Conservation (phyloP, 2,113 vertebrate genomes). For the Eolophus roseicapilla region DNA sequence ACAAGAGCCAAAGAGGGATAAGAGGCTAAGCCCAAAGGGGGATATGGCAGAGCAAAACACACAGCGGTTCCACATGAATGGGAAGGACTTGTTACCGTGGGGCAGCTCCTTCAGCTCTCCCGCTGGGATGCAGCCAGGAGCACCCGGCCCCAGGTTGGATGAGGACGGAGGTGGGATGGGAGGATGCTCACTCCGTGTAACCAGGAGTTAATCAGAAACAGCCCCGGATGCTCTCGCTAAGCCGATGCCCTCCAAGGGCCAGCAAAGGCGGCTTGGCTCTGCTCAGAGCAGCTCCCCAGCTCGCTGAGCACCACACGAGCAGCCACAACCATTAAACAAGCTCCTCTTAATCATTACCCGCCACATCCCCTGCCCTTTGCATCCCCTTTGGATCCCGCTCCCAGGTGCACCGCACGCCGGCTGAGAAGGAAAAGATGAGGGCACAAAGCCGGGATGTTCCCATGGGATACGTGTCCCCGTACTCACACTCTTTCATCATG, state of each 20-base stretch:
- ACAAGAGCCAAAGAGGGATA: neutral
- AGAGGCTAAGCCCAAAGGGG: neutral
- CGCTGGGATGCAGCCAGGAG: neutral
- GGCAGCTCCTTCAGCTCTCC: neutral
- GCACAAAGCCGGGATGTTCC: neutral
- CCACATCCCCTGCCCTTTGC: neutral
- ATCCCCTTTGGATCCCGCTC: rapidly evolving
- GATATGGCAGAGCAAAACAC: rapidly evolving
- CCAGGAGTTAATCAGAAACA: neutral
- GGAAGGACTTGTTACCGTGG: rapidly evolving
- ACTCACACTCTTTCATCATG: conserved; percentile 99
- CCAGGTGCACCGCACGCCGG: rapidly evolving
- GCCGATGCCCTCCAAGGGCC: neutral
- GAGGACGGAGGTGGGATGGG: neutral
- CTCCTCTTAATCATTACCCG: neutral
- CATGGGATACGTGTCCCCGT: neutral
- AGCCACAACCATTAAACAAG: neutral
- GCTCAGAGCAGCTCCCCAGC: rapidly evolving
- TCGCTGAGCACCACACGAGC: rapidly evolving
- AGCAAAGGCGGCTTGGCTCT: neutral
- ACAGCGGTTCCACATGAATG: rapidly evolving
- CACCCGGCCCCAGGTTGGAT: neutral
- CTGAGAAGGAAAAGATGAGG: rapidly evolving
- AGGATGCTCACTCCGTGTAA: rapidly evolving
- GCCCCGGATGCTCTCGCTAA: neutral